A percentile compares a stretch with the other conserved stretches of the same genome.
Conservation (phyloP, 2,888 invertebrate genomes). For the Aethes cnicana region DNA sequence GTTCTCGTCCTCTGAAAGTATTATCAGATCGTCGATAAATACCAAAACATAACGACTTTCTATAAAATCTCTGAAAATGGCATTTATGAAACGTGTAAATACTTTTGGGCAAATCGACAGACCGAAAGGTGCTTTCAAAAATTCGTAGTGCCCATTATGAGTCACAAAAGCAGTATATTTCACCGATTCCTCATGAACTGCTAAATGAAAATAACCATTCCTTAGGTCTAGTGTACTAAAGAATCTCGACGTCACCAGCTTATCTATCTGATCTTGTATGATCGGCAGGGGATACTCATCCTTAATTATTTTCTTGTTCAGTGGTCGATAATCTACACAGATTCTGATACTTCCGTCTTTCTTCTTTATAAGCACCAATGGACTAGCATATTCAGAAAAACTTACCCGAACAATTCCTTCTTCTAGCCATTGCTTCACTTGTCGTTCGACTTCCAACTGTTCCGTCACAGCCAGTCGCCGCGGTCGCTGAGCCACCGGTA, state of each 20-base stretch:
- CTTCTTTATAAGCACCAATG: conserved; percentile 33
- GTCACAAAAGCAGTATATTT: too few species aligned
- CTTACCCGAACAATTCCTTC: conserved; percentile 28
- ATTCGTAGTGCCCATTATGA: too few species aligned
- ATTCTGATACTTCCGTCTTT: conserved; percentile 29
- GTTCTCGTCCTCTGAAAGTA: too few species aligned
- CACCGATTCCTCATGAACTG: conserved; percentile 38
- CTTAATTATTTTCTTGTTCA: conserved; percentile 47
- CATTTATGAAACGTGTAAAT: too few species aligned
- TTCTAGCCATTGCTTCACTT: conserved; percentile 23
- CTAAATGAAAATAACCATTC: conserved; percentile 52
- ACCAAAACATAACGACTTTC: too few species aligned
- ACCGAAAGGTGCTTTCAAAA: too few species aligned
- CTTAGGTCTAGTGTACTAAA: conserved; percentile 41
- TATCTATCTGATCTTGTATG: conserved; percentile 50
- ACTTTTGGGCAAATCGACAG: too few species aligned
- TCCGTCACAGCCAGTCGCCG: conserved; percentile 6
- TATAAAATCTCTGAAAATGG: too few species aligned
- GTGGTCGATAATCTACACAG: conserved; percentile 52
- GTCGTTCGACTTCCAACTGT: conserved; percentile 6
- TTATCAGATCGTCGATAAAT: too few species aligned
- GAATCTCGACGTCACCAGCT: conserved; percentile 40
- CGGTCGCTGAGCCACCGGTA: conserved; percentile 16
- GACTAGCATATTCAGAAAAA: conserved; percentile 35
- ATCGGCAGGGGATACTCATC: conserved; percentile 48